Evolutionary conservation across 2,113 vertebrate species (phyloP).

Genomic region (Talpa occidentalis): DNA sequence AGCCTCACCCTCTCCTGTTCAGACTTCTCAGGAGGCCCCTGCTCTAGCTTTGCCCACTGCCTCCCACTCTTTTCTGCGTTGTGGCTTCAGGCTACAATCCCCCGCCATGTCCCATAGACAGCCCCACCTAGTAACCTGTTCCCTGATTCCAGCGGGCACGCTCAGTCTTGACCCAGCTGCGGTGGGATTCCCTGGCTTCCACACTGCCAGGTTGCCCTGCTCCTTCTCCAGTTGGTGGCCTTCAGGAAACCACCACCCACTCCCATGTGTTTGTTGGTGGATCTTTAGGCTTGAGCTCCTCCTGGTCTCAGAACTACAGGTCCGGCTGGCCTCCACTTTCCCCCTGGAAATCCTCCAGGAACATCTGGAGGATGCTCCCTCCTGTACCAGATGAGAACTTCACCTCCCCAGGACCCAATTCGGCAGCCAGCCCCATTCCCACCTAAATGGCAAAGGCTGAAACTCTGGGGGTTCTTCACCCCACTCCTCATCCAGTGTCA

Average conservation of each 20-base stretch:
- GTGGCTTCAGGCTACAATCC: background rate
- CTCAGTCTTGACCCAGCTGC: background rate
- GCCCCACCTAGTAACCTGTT: background rate
- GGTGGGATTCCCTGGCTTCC: background rate
- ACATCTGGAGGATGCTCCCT: background rate
- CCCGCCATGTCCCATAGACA: background rate
- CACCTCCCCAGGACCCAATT: background rate
- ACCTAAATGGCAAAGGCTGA: background rate
- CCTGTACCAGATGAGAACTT: background rate
- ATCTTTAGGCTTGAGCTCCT: background rate
- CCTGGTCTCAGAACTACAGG: slow-evolving; percentile 13
- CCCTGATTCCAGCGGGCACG: background rate
- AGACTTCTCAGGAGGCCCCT: background rate
- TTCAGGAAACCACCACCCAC: background rate
- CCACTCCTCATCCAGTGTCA: background rate
- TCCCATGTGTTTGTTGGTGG: background rate
- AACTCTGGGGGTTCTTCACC: background rate
- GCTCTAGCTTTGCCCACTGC: background rate
- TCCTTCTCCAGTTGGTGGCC: background rate
- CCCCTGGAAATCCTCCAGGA: background rate
- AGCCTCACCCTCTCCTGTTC: background rate
- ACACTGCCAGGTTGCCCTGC: background rate
- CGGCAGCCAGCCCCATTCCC: background rate
- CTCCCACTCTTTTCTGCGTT: background rate
- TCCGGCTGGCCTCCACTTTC: background rate